phyloP scores from a whole-genome alignment of 2,888 invertebrate genomes.

The Xylota segnis region DNA sequence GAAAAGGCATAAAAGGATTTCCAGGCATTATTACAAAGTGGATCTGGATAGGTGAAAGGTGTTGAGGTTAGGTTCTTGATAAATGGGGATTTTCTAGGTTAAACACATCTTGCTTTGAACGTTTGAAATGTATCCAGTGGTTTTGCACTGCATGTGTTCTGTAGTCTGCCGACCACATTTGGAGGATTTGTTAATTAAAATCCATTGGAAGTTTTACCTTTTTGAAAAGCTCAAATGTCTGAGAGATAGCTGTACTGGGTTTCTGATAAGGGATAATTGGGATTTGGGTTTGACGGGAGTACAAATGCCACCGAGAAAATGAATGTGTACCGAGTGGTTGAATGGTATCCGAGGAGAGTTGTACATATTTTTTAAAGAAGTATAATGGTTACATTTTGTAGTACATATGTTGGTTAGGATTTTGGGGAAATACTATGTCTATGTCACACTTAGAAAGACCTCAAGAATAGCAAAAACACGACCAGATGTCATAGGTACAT shows the following conservation, averaged over 20 bases:
- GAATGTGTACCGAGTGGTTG: too few relatives aligned
- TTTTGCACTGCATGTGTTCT: conserved; percentile 5
- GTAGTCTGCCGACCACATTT: background rate
- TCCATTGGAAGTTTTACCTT: conserved; percentile 9
- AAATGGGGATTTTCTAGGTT: conserved; percentile 12
- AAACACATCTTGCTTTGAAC: conserved; percentile 8
- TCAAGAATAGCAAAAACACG: too few relatives aligned
- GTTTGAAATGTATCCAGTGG: conserved; percentile 4
- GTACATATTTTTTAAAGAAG: too few relatives aligned
- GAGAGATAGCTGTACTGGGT: background rate
- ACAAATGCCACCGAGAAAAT: background rate
- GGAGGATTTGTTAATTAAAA: conserved; percentile 12
- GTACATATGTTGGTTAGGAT: too few relatives aligned
- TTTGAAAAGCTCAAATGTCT: background rate
- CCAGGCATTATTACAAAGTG: conserved; percentile 2
- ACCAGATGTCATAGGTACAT: too few relatives aligned
- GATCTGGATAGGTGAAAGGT: background rate
- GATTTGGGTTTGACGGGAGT: conserved; percentile 6
- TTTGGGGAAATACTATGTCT: too few relatives aligned
- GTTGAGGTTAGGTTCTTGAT: conserved; percentile 27
- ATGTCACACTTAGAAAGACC: too few relatives aligned
- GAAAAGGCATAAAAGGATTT: conserved; percentile 12
- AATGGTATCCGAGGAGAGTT: too few relatives aligned
- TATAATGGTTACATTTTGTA: too few relatives aligned
- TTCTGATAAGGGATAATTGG: conserved; percentile 31